phyloP scores from a whole-genome alignment of 2,888 invertebrate species.

The Nymphalis polychloros region DNA sequence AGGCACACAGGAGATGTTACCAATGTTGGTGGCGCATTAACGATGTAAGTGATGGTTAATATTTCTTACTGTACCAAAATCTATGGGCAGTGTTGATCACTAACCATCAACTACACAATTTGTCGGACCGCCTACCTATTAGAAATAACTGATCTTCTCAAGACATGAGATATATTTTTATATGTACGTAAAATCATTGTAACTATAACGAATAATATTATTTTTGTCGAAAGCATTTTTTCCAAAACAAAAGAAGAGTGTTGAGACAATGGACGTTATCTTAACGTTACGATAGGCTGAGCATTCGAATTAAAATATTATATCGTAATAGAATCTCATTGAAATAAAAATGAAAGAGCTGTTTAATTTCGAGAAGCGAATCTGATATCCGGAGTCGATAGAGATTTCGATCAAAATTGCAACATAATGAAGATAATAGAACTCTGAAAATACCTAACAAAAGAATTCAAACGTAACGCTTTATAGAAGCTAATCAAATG shows the following conservation, averaged over 20 bases:
- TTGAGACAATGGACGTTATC: not conserved
- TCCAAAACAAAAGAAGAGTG: not conserved
- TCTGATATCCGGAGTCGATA: constrained; percentile 36
- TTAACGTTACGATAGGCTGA: not conserved
- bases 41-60: no score
- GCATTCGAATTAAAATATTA: constrained; percentile 20
- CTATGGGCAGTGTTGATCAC: no score
- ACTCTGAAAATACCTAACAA: constrained; percentile 48
- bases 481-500: no score
- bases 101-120: no score
- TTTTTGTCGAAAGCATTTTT: not conserved
- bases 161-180: not conserved
- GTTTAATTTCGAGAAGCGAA: constrained; percentile 38
- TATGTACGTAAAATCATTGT: not conserved
- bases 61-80: no score
- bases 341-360: constrained; percentile 41
- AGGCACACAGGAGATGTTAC: no score
- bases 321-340: constrained; percentile 35
- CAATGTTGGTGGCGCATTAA: no score
- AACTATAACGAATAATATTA: not conserved
- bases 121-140: no score
- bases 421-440: constrained; percentile 41
- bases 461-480: constrained; percentile 42
- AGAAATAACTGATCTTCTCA: no score
- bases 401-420: constrained; percentile 45